A percentile compares a stretch with the other conserved stretches of the same genome.
These are phyloP conservation scores for Pseudolaguvia tuberculata DNA, from an alignment of 2,113 vertebrate genomes.

Conservation along the genomic window DNA sequence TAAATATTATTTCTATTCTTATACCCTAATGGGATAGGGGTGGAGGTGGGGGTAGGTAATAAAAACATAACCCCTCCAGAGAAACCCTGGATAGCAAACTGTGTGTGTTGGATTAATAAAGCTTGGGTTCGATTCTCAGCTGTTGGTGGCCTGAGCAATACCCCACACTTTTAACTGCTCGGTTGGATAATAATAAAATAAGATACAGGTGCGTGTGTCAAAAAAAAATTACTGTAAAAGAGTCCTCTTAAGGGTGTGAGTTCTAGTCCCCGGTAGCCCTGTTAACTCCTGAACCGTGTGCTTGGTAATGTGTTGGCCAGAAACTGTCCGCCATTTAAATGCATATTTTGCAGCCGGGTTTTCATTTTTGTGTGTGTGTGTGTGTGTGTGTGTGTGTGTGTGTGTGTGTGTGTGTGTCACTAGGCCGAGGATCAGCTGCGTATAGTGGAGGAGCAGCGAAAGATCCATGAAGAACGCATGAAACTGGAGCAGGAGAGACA, in stretches of 20 bases:
- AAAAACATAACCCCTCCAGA: too few species aligned
- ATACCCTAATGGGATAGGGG: too few species aligned
- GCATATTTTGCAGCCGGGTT: neutral
- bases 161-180: too few species aligned
- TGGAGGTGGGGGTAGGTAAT: too few species aligned
- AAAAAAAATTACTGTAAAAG: too few species aligned
- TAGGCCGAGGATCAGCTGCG: constrained; percentile 99
- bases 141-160: too few species aligned
- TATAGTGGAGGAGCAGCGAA: constrained; percentile 99
- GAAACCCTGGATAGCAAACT: too few species aligned
- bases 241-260: neutral
- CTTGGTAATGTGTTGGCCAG: neutral
- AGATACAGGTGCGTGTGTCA: too few species aligned
- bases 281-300: neutral
- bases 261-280: neutral
- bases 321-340: neutral
- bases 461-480: constrained; percentile 99
- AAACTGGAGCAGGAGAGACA: constrained; percentile 99
- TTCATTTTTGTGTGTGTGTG: constrained; percentile 43
- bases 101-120: too few species aligned
- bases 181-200: too few species aligned
- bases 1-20: too few species aligned
- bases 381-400: constrained; percentile 13
- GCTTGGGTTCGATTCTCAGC: too few species aligned
- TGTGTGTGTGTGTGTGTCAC: constrained; percentile 47